These are phyloP conservation scores for Spilosoma lubricipeda DNA, from an alignment of 2,888 invertebrate species.

Conservation along the genomic window DNA sequence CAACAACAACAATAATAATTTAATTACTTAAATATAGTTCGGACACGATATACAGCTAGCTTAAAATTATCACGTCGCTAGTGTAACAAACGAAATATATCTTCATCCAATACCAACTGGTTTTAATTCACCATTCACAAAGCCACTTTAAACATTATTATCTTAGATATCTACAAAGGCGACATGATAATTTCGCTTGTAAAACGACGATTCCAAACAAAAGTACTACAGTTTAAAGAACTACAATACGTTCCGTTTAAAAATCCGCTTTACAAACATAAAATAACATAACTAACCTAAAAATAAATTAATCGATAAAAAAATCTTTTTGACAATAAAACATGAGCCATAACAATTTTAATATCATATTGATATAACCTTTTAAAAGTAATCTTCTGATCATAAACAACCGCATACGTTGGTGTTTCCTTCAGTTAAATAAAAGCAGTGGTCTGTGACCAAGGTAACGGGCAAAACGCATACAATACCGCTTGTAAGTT, in stretches of 20 bases:
- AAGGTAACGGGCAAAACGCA: constrained; percentile 32
- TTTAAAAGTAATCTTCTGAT: constrained; percentile 64
- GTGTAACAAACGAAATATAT: constrained; percentile 21
- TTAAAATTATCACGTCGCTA: constrained; percentile 55
- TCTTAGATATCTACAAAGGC: constrained; percentile 42
- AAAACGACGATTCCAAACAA: constrained; percentile 63
- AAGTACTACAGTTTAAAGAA: constrained; percentile 59
- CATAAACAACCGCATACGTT: constrained; percentile 56
- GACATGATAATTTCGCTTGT: constrained; percentile 55
- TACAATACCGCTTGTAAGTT: constrained; percentile 37
- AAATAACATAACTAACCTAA: constrained; percentile 77
- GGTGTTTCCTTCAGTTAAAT: constrained; percentile 16
- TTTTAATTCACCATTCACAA: neutral
- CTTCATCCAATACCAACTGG: neutral
- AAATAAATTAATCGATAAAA: constrained; percentile 79
- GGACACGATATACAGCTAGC: constrained; percentile 59
- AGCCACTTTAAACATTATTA: neutral
- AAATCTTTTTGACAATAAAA: constrained; percentile 67
- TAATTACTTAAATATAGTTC: constrained; percentile 69
- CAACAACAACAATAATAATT: constrained; percentile 76
- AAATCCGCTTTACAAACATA: constrained; percentile 72
- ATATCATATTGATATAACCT: constrained; percentile 82
- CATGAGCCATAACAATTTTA: constrained; percentile 82
- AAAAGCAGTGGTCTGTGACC: constrained; percentile 44
- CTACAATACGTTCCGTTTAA: constrained; percentile 57